Evolutionary conservation across 2,113 vertebrate species (phyloP).

Genomic region (Diphyllodes magnificus): DNA sequence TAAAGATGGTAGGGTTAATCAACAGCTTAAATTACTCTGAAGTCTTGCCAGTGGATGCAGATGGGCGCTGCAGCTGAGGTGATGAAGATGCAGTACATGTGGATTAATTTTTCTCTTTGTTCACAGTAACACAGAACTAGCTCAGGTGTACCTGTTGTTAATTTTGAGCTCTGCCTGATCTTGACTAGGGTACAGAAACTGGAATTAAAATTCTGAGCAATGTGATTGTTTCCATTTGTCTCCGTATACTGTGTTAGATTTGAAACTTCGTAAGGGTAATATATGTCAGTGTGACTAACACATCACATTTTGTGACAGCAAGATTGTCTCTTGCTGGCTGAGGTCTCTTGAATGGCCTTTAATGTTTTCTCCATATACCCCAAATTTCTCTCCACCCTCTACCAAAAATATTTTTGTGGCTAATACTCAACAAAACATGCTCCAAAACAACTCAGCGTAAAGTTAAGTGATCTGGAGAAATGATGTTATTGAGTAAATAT

Average conservation of each 20-base stretch:
- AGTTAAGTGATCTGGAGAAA: neutral
- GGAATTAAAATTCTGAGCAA: neutral
- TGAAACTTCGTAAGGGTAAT: neutral
- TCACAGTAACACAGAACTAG: neutral
- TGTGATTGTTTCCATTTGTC: neutral
- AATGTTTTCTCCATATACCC: neutral
- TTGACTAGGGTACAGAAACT: neutral
- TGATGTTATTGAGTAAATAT: neutral
- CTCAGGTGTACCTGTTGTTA: neutral
- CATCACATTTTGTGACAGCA: neutral
- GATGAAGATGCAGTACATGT: neutral
- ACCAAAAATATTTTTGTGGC: neutral
- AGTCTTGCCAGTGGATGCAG: conserved; percentile 18
- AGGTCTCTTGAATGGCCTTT: neutral
- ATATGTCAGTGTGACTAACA: neutral
- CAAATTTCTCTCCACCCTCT: neutral
- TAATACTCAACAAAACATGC: neutral
- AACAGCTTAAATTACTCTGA: neutral
- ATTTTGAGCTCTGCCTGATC: neutral
- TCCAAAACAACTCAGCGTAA: neutral
- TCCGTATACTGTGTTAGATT: neutral
- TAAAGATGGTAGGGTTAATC: neutral
- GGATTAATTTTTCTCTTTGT: conserved; percentile 5
- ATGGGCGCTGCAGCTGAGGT: conserved; percentile 19
- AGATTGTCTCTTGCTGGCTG: neutral